phyloP scores from a whole-genome alignment of 2,888 invertebrate species.

The Metopia argyrocephala region DNA sequence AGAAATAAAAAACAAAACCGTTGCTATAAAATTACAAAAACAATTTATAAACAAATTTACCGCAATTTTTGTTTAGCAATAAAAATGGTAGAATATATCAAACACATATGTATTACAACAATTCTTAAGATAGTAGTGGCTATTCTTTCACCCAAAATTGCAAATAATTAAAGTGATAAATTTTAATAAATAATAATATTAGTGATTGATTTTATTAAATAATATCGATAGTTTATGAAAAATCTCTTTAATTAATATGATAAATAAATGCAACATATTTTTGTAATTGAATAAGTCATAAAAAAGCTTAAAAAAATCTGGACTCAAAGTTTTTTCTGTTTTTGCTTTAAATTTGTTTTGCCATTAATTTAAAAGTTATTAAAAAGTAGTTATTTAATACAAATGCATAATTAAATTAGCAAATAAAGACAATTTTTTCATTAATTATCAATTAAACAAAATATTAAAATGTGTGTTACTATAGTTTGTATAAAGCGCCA shows the following conservation, averaged over 20 bases:
- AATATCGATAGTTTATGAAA: slow-evolving; percentile 6
- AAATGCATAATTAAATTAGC: slow-evolving; percentile 11
- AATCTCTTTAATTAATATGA: no score
- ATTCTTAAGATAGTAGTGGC: slow-evolving; percentile 27
- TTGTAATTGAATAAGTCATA: slow-evolving; percentile 45
- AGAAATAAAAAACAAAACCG: background rate
- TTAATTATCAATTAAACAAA: slow-evolving; percentile 43
- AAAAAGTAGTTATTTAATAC: background rate
- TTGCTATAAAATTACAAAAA: slow-evolving; percentile 20
- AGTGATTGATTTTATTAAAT: slow-evolving; percentile 18
- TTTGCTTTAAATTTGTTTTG: slow-evolving; percentile 27
- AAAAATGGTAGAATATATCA: slow-evolving; percentile 9
- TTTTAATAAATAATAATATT: slow-evolving; percentile 15
- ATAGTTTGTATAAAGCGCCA: background rate
- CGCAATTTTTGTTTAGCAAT: slow-evolving; percentile 6
- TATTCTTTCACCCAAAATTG: slow-evolving; percentile 6
- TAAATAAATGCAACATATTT: slow-evolving; percentile 54
- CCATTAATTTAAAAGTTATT: background rate
- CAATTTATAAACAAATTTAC: slow-evolving; percentile 17
- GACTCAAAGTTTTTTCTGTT: background rate
- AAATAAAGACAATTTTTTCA: slow-evolving; percentile 30
- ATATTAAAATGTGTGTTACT: background rate
- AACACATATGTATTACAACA: background rate
- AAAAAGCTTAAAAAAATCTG: background rate
- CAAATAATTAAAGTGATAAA: slow-evolving; percentile 13